These are phyloP conservation scores for Acronicta alni DNA, from an alignment of 2,888 invertebrate species.

Conservation along the genomic window DNA sequence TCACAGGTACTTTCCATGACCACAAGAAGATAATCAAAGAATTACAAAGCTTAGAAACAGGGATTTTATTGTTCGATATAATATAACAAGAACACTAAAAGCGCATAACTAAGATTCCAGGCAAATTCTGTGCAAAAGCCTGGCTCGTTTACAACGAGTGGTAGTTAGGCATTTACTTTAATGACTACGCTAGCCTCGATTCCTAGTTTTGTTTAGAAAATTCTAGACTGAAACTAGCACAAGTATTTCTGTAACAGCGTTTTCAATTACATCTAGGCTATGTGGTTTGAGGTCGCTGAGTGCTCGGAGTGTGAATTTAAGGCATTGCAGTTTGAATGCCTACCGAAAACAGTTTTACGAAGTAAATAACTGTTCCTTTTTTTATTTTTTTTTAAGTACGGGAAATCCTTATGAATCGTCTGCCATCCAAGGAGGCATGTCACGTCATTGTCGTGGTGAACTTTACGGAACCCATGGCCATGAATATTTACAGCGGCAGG, in stretches of 20 bases:
- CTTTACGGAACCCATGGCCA: too few species aligned
- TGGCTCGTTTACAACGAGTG: constrained; percentile 43
- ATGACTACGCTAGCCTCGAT: constrained; percentile 38
- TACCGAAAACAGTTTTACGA: too few species aligned
- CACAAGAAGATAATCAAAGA: constrained; percentile 1
- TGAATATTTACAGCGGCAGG: too few species aligned
- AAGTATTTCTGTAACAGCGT: constrained; percentile 30
- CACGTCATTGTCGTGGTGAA: too few species aligned
- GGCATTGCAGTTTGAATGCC: background rate
- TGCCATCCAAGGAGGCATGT: too few species aligned
- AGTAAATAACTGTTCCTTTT: too few species aligned
- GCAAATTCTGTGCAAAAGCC: constrained; percentile 22
- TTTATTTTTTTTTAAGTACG: too few species aligned
- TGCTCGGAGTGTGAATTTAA: constrained; percentile 2
- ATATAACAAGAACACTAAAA: constrained; percentile 16
- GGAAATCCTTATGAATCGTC: too few species aligned
- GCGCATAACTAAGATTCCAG: constrained; percentile 29
- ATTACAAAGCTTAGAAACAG: constrained; percentile 1
- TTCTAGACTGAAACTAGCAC: constrained; percentile 18
- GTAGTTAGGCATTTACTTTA: constrained; percentile 45
- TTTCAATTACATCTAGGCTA: constrained; percentile 36
- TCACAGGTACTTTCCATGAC: background rate
- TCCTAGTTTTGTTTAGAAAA: constrained; percentile 43
- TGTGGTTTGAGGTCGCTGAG: constrained; percentile 5
- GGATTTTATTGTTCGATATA: constrained; percentile 14